These are phyloP conservation scores for Eutrigla gurnardus DNA, from an alignment of 2,797 vertebrate genomes.

Conservation along the genomic window DNA sequence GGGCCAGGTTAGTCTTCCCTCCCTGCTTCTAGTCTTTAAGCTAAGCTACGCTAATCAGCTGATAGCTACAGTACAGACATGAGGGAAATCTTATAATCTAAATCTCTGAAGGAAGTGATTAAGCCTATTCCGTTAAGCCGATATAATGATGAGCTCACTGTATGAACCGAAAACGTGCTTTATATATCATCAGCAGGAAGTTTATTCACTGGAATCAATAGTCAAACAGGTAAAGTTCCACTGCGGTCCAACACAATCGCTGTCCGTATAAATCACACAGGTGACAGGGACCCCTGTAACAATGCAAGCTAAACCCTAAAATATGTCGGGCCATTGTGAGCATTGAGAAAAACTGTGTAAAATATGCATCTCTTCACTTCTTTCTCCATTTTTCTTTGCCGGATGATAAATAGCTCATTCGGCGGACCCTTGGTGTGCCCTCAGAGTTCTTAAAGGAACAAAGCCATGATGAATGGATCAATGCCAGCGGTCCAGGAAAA, in stretches of 20 bases:
- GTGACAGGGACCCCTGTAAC: constrained; percentile 57
- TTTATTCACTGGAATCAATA: constrained; percentile 28
- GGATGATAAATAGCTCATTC: constrained; percentile 87
- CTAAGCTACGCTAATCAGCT: neutral
- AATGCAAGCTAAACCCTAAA: constrained; percentile 59
- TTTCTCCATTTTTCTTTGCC: constrained; percentile 75
- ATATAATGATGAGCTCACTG: neutral
- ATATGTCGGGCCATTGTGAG: constrained; percentile 77
- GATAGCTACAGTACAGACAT: too few relatives aligned
- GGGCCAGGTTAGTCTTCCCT: neutral
- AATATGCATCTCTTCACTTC: constrained; percentile 82
- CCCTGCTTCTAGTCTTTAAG: neutral
- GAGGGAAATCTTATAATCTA: neutral
- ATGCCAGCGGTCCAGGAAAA: constrained; percentile 86
- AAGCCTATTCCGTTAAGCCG: neutral
- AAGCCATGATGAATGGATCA: constrained; percentile 90
- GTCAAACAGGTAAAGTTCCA: constrained; percentile 27
- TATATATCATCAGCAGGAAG: neutral
- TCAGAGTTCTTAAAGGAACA: constrained; percentile 90
- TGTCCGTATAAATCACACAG: constrained; percentile 64
- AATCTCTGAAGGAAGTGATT: neutral
- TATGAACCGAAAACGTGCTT: neutral
- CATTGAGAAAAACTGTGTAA: constrained; percentile 73
- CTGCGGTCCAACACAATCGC: constrained; percentile 31
- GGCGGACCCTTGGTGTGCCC: constrained; percentile 82